A percentile compares a stretch with the other conserved stretches of the same genome.
Conservation (phyloP, 2,113 vertebrate species). For the Struthidea cinerea region DNA sequence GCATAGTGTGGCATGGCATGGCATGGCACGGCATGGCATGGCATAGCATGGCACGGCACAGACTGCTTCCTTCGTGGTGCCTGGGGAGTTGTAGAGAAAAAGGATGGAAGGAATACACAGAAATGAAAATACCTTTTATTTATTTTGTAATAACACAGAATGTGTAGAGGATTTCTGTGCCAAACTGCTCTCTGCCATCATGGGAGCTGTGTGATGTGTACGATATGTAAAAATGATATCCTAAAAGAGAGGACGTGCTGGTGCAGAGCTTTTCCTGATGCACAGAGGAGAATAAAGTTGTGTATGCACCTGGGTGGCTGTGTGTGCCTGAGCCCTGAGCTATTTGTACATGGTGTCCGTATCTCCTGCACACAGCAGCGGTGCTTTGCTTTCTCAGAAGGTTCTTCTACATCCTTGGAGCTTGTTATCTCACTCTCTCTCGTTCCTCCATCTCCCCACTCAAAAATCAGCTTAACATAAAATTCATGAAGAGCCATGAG, state of each 20-base stretch:
- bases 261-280: background rate
- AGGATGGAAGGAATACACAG: background rate
- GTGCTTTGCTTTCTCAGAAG: background rate
- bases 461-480: background rate
- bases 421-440: background rate
- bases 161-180: background rate
- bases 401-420: background rate
- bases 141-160: background rate
- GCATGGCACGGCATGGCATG: background rate
- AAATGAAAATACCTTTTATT: background rate
- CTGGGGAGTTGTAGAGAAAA: background rate
- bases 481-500: background rate
- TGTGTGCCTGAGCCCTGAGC: background rate
- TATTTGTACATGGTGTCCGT: rapidly evolving
- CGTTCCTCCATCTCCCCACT: background rate
- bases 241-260: background rate
- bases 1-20: background rate
- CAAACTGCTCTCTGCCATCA: background rate
- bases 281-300: background rate
- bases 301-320: background rate
- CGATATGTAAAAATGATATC: no score
- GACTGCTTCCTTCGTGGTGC: background rate
- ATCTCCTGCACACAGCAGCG: background rate
- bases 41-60: background rate
- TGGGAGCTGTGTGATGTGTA: background rate